Conservation (phyloP, 2,797 vertebrate species). For the Liparis tanakae region DNA sequence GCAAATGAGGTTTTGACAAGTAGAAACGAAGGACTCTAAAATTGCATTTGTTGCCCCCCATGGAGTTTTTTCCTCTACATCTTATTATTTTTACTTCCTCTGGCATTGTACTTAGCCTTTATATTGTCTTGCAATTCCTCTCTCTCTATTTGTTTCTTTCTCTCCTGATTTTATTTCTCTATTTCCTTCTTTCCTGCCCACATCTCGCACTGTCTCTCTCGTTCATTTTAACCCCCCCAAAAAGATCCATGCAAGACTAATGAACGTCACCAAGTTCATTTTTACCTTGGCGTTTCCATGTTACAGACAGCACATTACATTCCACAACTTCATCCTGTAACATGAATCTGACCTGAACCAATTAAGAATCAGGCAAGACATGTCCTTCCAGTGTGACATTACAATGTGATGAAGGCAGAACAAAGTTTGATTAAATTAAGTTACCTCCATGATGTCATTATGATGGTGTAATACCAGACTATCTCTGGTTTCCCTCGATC, state of each 20-base stretch:
- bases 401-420: background rate
- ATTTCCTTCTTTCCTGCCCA: background rate
- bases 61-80: conserved; percentile 12
- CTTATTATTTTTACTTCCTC: conserved; percentile 8
- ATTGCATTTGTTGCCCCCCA: conserved; percentile 14
- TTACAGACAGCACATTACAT: too few species aligned
- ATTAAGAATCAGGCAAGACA: background rate
- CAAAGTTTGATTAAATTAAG: background rate
- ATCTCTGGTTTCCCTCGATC: conserved; percentile 56
- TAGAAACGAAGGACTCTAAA: conserved; percentile 24
- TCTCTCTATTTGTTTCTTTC: background rate
- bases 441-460: conserved; percentile 43
- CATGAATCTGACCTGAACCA: background rate
- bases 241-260: background rate
- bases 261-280: background rate
- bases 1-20: conserved; percentile 47
- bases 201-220: background rate
- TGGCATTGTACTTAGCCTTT: background rate
- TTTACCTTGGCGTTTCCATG: background rate
- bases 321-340: background rate
- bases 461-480: conserved; percentile 37
- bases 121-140: background rate
- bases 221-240: background rate
- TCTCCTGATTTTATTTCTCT: background rate
- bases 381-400: background rate